A percentile compares a stretch with the other conserved stretches of the same genome.
These are phyloP conservation scores for Agrilus planipennis DNA, from an alignment of 1,140 invertebrate species.

Conservation along the genomic window DNA sequence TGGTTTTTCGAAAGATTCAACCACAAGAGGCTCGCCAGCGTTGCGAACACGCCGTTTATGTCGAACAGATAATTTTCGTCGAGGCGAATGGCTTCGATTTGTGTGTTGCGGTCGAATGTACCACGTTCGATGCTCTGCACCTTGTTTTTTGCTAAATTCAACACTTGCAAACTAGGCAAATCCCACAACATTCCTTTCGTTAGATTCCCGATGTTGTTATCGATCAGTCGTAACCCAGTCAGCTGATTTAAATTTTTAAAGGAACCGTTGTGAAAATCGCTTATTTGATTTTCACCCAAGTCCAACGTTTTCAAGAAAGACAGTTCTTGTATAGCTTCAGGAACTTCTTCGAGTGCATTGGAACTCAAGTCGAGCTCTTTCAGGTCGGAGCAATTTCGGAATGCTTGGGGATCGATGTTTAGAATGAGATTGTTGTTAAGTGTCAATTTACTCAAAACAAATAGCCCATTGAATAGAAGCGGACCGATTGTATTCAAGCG, in stretches of 20 bases:
- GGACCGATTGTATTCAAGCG: conserved; percentile 66
- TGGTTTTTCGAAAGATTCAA: conserved; percentile 85
- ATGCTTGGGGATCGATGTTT: conserved; percentile 70
- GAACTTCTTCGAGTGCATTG: conserved; percentile 69
- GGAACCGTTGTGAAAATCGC: conserved; percentile 63
- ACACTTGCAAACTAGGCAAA: conserved; percentile 64
- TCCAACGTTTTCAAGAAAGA: conserved; percentile 76
- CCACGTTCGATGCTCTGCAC: conserved; percentile 70
- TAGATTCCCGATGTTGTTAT: conserved; percentile 77
- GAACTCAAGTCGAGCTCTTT: conserved; percentile 81
- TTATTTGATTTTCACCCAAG: conserved; percentile 77
- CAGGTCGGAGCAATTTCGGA: conserved; percentile 80
- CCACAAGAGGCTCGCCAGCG: conserved; percentile 66
- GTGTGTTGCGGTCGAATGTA: conserved; percentile 65
- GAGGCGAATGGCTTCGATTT: conserved; percentile 70
- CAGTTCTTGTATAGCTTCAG: conserved; percentile 68
- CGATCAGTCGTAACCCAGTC: conserved; percentile 70
- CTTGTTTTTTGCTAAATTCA: conserved; percentile 80
- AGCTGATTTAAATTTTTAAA: conserved; percentile 74
- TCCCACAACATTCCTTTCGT: conserved; percentile 76
- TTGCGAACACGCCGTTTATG: conserved; percentile 75
- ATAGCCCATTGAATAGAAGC: conserved; percentile 72
- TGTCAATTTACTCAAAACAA: conserved; percentile 70
- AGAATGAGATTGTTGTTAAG: conserved; percentile 74
- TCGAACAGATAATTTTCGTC: conserved; percentile 79